phyloP scores from a whole-genome alignment of 2,797 vertebrate species.

The Danio tinwini region DNA sequence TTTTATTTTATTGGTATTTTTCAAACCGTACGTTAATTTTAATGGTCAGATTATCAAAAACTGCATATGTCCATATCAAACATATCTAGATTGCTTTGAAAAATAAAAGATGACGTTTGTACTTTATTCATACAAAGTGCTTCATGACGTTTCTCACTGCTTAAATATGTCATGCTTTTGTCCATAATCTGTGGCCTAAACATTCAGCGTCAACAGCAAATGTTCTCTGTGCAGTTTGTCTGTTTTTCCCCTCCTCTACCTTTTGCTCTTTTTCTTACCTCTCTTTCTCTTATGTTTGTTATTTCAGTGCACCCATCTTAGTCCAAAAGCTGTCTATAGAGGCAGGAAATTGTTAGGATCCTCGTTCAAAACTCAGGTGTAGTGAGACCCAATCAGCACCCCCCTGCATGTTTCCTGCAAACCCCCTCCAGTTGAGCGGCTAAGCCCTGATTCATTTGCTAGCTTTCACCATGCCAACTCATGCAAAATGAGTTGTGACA shows the following conservation, averaged over 20 bases:
- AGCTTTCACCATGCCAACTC: constrained; percentile 73
- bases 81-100: background rate
- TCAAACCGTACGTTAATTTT: background rate
- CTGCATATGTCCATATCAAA: background rate
- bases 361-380: constrained; percentile 86
- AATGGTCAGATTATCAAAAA: too few species aligned
- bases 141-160: constrained; percentile 1
- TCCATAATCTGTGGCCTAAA: constrained; percentile 55
- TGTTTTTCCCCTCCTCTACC: constrained; percentile 34
- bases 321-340: constrained; percentile 90
- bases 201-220: constrained; percentile 32
- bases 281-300: constrained; percentile 83
- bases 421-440: constrained; percentile 52
- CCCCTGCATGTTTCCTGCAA: constrained; percentile 87
- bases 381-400: constrained; percentile 85
- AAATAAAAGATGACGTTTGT: background rate
- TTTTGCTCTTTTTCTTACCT: constrained; percentile 51
- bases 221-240: constrained; percentile 60
- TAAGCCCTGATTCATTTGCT: constrained; percentile 53
- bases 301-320: constrained; percentile 95
- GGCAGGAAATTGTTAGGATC: constrained; percentile 89
- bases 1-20: too few species aligned
- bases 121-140: background rate
- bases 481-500: constrained; percentile 74
- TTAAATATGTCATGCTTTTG: constrained; percentile 30